phyloP scores from a whole-genome alignment of 2,797 vertebrate species.

The Pangasius macronema region DNA sequence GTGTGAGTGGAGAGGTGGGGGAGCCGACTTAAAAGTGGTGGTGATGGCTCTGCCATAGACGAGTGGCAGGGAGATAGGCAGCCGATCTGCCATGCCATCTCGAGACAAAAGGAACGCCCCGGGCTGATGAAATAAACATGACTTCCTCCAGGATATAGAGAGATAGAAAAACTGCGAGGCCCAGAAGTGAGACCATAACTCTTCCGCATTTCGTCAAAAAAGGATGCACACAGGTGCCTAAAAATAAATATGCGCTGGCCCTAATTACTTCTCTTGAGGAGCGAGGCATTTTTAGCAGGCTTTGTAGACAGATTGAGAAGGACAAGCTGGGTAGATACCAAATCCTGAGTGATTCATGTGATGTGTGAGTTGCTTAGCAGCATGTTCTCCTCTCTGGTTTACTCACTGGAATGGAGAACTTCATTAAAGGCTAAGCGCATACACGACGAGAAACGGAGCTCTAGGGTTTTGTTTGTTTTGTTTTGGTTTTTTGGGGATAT shows the following conservation, averaged over 20 bases:
- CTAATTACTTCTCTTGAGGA: constrained; percentile 50
- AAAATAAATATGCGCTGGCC: constrained; percentile 44
- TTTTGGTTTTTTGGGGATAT: background rate
- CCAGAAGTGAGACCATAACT: constrained; percentile 20
- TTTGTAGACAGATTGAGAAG: constrained; percentile 60
- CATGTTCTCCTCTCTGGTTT: constrained; percentile 8
- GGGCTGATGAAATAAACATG: constrained; percentile 78
- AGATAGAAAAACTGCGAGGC: constrained; percentile 48
- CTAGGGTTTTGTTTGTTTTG: background rate
- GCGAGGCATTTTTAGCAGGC: constrained; percentile 28
- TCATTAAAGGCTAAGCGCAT: constrained; percentile 49
- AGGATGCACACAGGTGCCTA: constrained; percentile 40
- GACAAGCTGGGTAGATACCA: constrained; percentile 53
- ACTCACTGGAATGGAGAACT: constrained; percentile 15
- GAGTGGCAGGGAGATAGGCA: constrained; percentile 63
- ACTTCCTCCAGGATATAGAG: constrained; percentile 70
- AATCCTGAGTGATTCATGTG: constrained; percentile 41
- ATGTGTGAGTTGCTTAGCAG: constrained; percentile 39
- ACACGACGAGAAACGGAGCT: background rate
- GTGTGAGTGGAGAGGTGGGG: constrained; percentile 44
- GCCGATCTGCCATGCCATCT: constrained; percentile 61
- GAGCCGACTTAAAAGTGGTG: constrained; percentile 60
- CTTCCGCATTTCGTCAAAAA: constrained; percentile 17
- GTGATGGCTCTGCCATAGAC: constrained; percentile 68
- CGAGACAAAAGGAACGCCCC: constrained; percentile 72